Base-by-base conservation (phyloP, 2,888 invertebrate genomes). In the Lingula anatina region DNA sequence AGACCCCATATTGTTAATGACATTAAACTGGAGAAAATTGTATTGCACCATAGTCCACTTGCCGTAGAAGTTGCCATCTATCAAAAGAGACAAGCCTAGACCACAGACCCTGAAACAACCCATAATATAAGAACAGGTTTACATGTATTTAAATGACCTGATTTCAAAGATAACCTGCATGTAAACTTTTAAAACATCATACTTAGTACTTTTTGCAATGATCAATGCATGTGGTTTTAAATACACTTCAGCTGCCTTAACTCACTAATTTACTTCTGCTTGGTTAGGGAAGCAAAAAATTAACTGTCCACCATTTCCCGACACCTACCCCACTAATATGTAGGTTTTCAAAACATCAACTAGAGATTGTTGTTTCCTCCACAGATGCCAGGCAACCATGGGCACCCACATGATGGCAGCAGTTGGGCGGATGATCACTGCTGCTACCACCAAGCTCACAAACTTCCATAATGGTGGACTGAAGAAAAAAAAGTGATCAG, bases 371-470 rank as follows among this genome's bases (percentile, higher is more conserved):
- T 42, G 82, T 81, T 67, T 61, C 45, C 61, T 55, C 38, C 65
- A 68, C 44, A 92, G 64, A 73, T 92, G 89, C 79, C 86, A 86
- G 0, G 85, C 55, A 28, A 84, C 86, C 9, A 95, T 77, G 0
- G 93, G 90, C 0, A 85, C 51, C 94, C 94, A 96, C 42, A 90
- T 79, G 1, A 94, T 81, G 1, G 84, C 85, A 0, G 92, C 87
- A 0, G 96, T 95, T 0, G 96, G 96, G 45, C 96, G 82, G 9
- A 90, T 74, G 57, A 86, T 83, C 60, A 88, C 86, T 5, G 88
- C 81, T 18, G 90, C 58, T 0, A 85, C 73, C 25, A 78, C 79
- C 41, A 79, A 50, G 25, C 64, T 49, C 31, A 78, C 55, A 56
- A 78, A 80, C 49, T 66, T 71, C 51, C 61, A 59, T 5, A 59